A percentile compares a stretch with the other conserved stretches of the same genome.
Evolutionary conservation across 2,797 vertebrate genomes (phyloP).

Genomic region (Tauraco hartlaubi): DNA sequence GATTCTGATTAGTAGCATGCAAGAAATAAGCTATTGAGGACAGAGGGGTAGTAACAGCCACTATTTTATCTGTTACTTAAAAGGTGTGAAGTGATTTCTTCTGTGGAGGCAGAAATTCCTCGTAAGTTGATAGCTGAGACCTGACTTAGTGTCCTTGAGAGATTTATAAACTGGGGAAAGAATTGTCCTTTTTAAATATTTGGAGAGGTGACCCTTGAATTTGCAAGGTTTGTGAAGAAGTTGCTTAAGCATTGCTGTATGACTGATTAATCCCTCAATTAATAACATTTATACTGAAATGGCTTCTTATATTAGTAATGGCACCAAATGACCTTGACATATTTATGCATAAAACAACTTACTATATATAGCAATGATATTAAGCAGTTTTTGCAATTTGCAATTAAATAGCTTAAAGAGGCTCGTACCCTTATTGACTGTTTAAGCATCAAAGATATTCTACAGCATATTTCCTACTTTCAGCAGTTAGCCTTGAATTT

Average conservation of each 20-base stretch:
- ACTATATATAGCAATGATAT: neutral
- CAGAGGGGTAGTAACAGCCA: neutral
- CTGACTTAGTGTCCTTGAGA: neutral
- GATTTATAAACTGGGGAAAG: neutral
- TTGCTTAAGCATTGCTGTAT: conserved; percentile 27
- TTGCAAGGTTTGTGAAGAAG: neutral
- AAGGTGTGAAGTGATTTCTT: neutral
- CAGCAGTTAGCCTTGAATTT: neutral
- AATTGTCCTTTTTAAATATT: neutral
- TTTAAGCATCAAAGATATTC: conserved; percentile 1
- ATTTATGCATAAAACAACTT: conserved; percentile 40
- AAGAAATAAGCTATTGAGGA: neutral
- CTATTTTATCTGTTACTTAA: neutral
- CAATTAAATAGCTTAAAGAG: conserved; percentile 43
- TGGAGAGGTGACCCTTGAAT: neutral
- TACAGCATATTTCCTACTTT: neutral
- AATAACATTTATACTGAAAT: conserved; percentile 30
- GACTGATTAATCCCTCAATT: conserved; percentile 49
- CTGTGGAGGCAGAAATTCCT: neutral
- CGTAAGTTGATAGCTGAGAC: neutral
- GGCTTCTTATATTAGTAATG: conserved; percentile 1
- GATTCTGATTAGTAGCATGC: neutral
- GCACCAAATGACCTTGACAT: conserved; percentile 38
- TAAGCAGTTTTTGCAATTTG: conserved; percentile 31
- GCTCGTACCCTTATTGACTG: neutral